Base-by-base conservation (phyloP, 2,888 invertebrate species). In the Rosalia funebris region DNA sequence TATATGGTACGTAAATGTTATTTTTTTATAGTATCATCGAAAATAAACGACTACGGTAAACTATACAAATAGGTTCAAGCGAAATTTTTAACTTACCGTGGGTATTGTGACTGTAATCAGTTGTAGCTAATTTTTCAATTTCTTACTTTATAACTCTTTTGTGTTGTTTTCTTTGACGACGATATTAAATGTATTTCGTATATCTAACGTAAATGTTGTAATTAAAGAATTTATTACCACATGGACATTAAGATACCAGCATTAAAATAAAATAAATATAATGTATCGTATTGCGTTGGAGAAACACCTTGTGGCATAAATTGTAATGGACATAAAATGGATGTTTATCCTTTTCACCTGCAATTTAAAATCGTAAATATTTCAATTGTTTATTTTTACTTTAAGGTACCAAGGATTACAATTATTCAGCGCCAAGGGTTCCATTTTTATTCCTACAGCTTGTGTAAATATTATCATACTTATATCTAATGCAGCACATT, bases 311-410 rank as follows among this genome's bases (percentile, higher is more conserved):
- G 68, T 61, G 61, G 64, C 62, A 72, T 68, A 71, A 71, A 70
- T 65, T 65, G 60, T 57, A 48, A 60, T 53, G 58, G 46, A 64
- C 67, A 65, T 61, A 65, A 69, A 70, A 70, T 65, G 53, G 63
- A 71, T 69, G 68, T 74, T 74, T 74, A 73, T 75, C 69, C 68
- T 69, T 72, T 72, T 71, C 75, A 74, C 74, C 75, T 75, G 76
- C 74, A 73, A 71, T 74, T 73, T 74, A 63, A 68, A 68, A 71
- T 70, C 73, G 68, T 74, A 71, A 73, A 75, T 74, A 75, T 76
- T 75, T 73, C 72, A 71, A 68, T 72, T 71, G 72, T 74, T 72
- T 72, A 60, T 68, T 72, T 71, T 69, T 71, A 68, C 71, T 74
- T 72, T 57, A 57, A 66, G 69, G 68, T 71, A 68, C 62, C 54